Conservation (phyloP, 2,797 vertebrate genomes). For the Phrynocephalus vlangalii region DNA sequence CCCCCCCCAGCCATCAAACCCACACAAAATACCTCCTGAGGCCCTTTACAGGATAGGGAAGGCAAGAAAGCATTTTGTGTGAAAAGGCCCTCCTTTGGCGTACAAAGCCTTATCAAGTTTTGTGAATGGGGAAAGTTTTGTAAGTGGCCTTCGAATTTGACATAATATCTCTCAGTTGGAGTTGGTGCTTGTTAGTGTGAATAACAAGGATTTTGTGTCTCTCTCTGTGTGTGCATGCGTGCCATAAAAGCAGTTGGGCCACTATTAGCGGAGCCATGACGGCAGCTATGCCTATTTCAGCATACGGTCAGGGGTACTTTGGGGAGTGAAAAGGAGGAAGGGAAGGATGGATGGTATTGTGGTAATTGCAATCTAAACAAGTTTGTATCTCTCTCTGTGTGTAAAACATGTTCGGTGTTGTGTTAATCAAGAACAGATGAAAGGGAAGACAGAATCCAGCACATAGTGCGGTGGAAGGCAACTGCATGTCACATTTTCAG, state of each 20-base stretch:
- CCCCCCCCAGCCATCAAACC: background rate
- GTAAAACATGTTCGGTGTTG: slow-evolving; percentile 78
- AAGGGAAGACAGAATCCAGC: slow-evolving; percentile 68
- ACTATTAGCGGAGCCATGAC: slow-evolving; percentile 77
- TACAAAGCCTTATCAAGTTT: slow-evolving; percentile 70
- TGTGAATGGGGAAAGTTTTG: slow-evolving; percentile 73
- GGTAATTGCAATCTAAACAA: slow-evolving; percentile 73
- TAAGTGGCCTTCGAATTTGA: slow-evolving; percentile 74
- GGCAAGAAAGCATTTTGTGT: slow-evolving; percentile 70
- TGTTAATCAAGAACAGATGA: slow-evolving; percentile 81
- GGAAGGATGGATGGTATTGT: slow-evolving; percentile 76
- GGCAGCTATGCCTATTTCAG: slow-evolving; percentile 74
- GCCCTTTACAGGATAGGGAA: slow-evolving; percentile 65
- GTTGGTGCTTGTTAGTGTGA: slow-evolving; percentile 71
- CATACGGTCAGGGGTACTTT: slow-evolving; percentile 75
- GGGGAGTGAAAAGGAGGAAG: slow-evolving; percentile 70
- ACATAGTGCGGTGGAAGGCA: slow-evolving; percentile 69
- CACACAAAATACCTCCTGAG: slow-evolving; percentile 66
- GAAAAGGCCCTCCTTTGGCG: slow-evolving; percentile 67
- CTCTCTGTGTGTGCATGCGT: slow-evolving; percentile 11
- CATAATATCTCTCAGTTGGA: slow-evolving; percentile 76
- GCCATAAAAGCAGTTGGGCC: slow-evolving; percentile 78
- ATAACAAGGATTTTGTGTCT: slow-evolving; percentile 58
- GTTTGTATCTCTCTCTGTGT: slow-evolving; percentile 50
- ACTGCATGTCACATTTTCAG: slow-evolving; percentile 70